These are phyloP conservation scores for Anolis apletophallus DNA, from an alignment of 2,797 vertebrate genomes.

Conservation along the genomic window DNA sequence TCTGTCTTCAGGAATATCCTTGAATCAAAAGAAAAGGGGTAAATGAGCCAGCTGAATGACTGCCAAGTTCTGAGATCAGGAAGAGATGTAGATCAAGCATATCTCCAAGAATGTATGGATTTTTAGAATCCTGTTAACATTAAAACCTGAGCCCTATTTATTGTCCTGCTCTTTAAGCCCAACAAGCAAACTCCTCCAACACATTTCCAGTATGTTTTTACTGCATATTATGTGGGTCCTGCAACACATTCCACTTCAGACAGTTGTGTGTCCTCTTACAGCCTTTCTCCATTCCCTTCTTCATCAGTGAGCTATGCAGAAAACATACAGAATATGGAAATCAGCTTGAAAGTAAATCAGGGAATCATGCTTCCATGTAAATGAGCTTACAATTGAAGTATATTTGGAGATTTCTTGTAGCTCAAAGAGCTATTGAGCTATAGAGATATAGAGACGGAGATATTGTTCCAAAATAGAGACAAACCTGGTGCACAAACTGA, in stretches of 20 bases:
- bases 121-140: not conserved
- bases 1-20: slow-evolving; percentile 19
- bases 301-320: too few species aligned
- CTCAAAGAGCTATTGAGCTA: not conserved
- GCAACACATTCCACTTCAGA: not conserved
- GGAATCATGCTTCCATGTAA: not conserved
- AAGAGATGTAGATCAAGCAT: slow-evolving; percentile 17
- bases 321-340: not conserved
- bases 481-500: not conserved
- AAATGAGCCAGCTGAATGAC: slow-evolving; percentile 32
- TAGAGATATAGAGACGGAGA: too few species aligned
- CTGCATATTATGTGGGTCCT: not conserved
- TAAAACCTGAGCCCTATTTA: slow-evolving; percentile 31
- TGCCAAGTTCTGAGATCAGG: not conserved
- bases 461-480: not conserved
- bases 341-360: not conserved
- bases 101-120: not conserved
- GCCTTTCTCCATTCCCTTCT: not conserved
- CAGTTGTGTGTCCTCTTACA: not conserved
- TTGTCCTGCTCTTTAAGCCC: slow-evolving; percentile 20
- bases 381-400: not conserved
- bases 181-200: not conserved
- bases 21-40: not conserved
- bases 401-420: not conserved
- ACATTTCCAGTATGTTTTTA: slow-evolving; percentile 16